phyloP scores from a whole-genome alignment of 2,113 vertebrate genomes.

The Lichenostomus cassidix region DNA sequence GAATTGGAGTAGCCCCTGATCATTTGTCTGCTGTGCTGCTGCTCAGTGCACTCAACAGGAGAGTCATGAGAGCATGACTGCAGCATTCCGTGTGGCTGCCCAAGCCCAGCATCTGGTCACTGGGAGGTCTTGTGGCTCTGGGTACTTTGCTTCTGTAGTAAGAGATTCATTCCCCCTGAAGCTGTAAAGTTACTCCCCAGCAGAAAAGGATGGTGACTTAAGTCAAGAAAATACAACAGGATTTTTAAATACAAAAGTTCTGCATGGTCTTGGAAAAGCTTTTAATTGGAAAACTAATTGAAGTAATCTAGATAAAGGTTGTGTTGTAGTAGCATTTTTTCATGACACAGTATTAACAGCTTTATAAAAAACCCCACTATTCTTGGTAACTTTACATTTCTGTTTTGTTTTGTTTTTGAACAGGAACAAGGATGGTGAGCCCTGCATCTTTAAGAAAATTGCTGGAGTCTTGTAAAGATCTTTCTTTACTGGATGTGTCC shows the following conservation, averaged over 20 bases:
- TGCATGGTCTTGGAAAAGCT: neutral
- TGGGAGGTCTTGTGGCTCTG: neutral
- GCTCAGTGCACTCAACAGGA: neutral
- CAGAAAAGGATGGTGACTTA: neutral
- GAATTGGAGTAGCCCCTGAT: neutral
- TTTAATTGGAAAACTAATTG: neutral
- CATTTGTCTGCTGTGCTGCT: neutral
- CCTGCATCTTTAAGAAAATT: constrained; percentile 88
- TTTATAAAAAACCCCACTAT: neutral
- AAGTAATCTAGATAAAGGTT: neutral
- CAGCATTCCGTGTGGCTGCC: neutral
- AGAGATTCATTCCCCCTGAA: neutral
- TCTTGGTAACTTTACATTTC: neutral
- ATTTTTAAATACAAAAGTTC: neutral
- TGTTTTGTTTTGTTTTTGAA: constrained; percentile 25
- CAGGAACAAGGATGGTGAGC: constrained; percentile 89
- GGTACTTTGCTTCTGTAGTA: neutral
- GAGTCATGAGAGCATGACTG: neutral
- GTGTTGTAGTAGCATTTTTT: neutral
- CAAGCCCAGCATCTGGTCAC: neutral
- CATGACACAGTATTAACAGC: neutral
- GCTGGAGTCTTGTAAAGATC: constrained; percentile 88
- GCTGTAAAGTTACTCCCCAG: neutral
- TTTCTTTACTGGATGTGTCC: constrained; percentile 93
- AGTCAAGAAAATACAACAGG: neutral